Base-by-base conservation (phyloP, 2,113 vertebrate species). In the Gobio gobio region DNA sequence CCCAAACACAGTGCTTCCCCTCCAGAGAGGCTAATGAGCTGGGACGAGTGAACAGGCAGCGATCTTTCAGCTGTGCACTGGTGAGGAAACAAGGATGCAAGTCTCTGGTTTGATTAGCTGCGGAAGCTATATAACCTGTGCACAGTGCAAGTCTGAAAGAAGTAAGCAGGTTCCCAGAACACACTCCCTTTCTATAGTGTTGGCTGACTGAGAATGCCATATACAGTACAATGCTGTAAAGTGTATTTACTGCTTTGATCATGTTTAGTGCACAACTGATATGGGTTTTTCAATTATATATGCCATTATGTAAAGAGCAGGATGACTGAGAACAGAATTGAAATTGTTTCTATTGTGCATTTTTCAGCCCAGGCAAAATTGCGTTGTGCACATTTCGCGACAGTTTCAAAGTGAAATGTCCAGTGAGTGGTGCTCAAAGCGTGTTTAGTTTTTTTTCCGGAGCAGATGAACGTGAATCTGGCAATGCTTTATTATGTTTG, bases 21-120 rank as follows among this genome's bases (percentile, higher is more conserved):
- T 29, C 45, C 73, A 10, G 59, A 22, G 73, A 66, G 22, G 14
- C 47, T 78, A 59, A 78, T 78, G 36, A 59, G 54, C 54, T 78
- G 12, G 36, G 20, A 59, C 36, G 29, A 56, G 51, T 58, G 51
- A 80, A 64, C 24, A 36, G 59, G 3, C 26, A 78, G 85, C 18
- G 8, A 73, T 63, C 70, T 54, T 73, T 75, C 43, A 80, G 68
- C 49, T 49, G 29, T 20, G 40, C 61, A 22, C 10, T 78, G 56
- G 22, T 43, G 64, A 45, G 43, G 26, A 75, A 75, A 58, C 75
- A 22, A 22, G 36, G 18, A 64, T 81, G 76, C 40, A 22, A 80
- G 20, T 12, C 26, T 56, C 26, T 74, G 49, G 54, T 73, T 63
- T 54, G 56, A 75, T 75, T 68, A 40, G 64, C 73, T 86, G 29